Percentiles rank a stretch among this genome's conserved stretches.
These are phyloP conservation scores for Onychostoma macrolepis DNA, from an alignment of 2,113 vertebrate species.

Conservation along the genomic window DNA sequence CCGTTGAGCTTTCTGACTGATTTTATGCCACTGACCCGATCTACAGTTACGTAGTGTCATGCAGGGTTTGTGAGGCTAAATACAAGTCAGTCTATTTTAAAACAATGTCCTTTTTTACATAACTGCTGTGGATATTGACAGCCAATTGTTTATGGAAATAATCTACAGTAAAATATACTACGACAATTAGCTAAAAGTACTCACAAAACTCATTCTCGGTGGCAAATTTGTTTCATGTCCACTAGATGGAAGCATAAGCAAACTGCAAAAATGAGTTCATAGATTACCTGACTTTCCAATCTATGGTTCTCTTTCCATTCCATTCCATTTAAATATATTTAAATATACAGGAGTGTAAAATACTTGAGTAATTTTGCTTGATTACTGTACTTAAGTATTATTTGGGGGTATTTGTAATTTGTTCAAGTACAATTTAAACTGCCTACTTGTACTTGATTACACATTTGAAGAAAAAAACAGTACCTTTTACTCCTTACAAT, in stretches of 20 bases:
- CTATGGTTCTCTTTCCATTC: background rate
- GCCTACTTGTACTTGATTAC: background rate
- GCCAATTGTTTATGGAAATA: background rate
- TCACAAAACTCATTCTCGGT: background rate
- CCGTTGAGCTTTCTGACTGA: background rate
- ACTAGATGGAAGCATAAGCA: conserved; percentile 70
- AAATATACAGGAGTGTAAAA: background rate
- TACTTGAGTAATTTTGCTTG: background rate
- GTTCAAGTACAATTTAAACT: background rate
- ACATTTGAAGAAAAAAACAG: background rate
- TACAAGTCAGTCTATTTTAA: background rate
- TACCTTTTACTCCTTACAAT: background rate
- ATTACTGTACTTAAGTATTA: background rate
- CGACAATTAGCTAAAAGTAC: background rate
- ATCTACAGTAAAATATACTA: background rate
- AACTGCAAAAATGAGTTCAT: background rate
- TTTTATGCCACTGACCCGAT: background rate
- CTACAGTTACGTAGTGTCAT: background rate
- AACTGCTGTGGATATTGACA: background rate
- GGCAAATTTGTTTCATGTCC: conserved; percentile 47
- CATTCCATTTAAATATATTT: background rate
- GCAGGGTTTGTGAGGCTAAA: background rate
- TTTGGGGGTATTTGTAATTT: background rate
- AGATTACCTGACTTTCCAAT: background rate
- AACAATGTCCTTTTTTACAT: background rate